These are phyloP conservation scores for Philaethria dido DNA, from an alignment of 2,888 invertebrate species.

Conservation along the genomic window DNA sequence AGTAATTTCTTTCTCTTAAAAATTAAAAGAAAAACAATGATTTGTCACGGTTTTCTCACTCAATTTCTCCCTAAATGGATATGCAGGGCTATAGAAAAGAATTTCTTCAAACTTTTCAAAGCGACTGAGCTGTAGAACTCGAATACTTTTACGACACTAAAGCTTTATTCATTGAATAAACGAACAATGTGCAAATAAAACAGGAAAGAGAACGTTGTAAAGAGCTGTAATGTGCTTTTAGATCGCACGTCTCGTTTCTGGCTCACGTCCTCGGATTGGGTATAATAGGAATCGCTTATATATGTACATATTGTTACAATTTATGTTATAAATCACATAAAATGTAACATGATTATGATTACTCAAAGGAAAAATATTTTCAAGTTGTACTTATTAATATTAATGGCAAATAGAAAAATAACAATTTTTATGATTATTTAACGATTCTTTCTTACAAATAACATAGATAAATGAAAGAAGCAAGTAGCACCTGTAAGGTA, in stretches of 20 bases:
- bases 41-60: not conserved
- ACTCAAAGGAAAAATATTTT: too few species aligned
- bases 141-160: conserved; percentile 11
- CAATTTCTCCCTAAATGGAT: not conserved
- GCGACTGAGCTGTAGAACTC: conserved; percentile 11
- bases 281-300: conserved; percentile 57
- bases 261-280: conserved; percentile 12
- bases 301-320: conserved; percentile 54
- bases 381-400: too few species aligned
- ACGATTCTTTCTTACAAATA: too few species aligned
- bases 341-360: too few species aligned
- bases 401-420: too few species aligned
- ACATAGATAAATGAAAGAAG: too few species aligned
- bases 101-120: conserved; percentile 5
- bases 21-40: not conserved
- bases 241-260: conserved; percentile 25
- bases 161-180: conserved; percentile 21
- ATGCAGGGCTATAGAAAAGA: conserved; percentile 7
- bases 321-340: conserved; percentile 1
- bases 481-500: too few species aligned
- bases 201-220: conserved; percentile 21
- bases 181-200: conserved; percentile 23
- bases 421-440: too few species aligned
- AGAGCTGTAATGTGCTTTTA: conserved; percentile 21
- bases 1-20: too few species aligned